Base-by-base conservation (phyloP, 2,888 invertebrate genomes). In the Leptinotarsa rubiginosa region DNA sequence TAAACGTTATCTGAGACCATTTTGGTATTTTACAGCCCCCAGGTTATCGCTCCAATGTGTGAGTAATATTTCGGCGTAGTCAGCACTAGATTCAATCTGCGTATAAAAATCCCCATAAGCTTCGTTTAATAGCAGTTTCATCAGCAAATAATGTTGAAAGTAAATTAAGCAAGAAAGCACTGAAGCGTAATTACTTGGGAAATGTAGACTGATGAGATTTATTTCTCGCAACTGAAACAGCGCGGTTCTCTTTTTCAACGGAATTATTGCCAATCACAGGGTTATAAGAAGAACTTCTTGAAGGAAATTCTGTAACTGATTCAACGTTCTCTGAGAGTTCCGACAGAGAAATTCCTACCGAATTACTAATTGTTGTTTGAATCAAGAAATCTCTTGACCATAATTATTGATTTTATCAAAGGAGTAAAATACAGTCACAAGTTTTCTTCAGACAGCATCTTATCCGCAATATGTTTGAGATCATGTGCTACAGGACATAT, bases 71-170 rank as follows among this genome's bases (percentile, higher is more conserved):
- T 77, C 65, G 69, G 62, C 72, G 73, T 62, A 73, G 77, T 77
- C 77, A 73, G 73, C 77, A 69, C 66, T 73, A 72, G 75, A 78
- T 78, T 77, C 72, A 76, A 75, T 77, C 77, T 77, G 71, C 67
- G 67, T 74, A 70, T 75, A 78, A 78, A 78, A 78, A 73, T 78
- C 71, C 72, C 74, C 73, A 74, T 77, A 76, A 77, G 74, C 69
- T 70, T 41, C 64, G 65, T 70, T 71, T 77, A 76, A 78, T 74
- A 70, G 72, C 62, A 52, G 70, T 74, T 74, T 66, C 73, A 74
- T 73, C 70, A 72, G 76, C 69, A 70, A 75, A 73, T 75, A 75
- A 73, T 73, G 73, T 74, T 76, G 67, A 64, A 65, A 75, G 73
- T 78, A 77, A 69, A 75, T 78, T 75, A 77, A 73, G 62, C 65